Percentiles rank a stretch among this genome's conserved stretches.
phyloP scores from a whole-genome alignment of 2,113 vertebrate genomes.

The Corythornis madagascariensis region DNA sequence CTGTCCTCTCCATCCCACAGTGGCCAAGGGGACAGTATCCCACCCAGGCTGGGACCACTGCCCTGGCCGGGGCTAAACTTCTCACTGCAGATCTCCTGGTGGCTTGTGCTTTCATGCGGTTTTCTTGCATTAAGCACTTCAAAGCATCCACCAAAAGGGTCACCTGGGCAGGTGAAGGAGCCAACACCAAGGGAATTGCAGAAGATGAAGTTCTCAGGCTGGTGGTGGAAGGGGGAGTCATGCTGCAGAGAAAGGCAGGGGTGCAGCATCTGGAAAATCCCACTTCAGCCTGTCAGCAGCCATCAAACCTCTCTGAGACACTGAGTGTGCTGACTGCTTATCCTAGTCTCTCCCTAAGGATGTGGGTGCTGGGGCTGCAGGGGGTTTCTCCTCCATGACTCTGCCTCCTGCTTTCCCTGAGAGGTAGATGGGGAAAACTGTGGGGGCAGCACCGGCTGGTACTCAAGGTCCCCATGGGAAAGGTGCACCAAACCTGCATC shows the following conservation, averaged over 20 bases:
- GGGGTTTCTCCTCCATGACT: neutral
- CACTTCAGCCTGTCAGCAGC: neutral
- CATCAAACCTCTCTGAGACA: neutral
- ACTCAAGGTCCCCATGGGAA: neutral
- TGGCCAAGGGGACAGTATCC: neutral
- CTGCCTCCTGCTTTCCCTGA: neutral
- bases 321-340: neutral
- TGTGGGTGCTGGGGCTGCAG: neutral
- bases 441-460: neutral
- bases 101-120: neutral
- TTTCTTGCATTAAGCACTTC: neutral
- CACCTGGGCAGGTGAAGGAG: neutral
- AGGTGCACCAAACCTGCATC: neutral
- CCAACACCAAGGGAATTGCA: neutral
- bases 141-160: neutral
- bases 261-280: neutral
- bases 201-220: neutral
- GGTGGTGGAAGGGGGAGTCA: neutral
- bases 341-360: neutral
- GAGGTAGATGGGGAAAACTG: neutral
- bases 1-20: neutral
- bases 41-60: accelerated
- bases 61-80: neutral
- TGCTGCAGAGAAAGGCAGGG: neutral
- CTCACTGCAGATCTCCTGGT: neutral